phyloP scores from a whole-genome alignment of 2,888 invertebrate genomes.

The Leucophenga maculata region DNA sequence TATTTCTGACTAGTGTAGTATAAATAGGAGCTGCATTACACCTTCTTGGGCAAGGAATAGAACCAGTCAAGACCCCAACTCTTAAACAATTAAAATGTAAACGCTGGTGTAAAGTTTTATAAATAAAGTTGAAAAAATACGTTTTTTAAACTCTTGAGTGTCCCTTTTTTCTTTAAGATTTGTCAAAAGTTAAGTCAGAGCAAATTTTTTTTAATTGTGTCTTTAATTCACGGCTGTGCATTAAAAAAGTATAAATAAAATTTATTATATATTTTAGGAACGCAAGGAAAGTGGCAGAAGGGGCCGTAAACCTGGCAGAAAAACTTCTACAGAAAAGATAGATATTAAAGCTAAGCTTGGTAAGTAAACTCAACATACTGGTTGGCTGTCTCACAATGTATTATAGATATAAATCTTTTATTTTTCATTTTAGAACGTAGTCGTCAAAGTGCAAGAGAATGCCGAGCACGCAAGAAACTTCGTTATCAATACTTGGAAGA shows the following conservation, averaged over 20 bases:
- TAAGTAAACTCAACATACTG: conserved; percentile 70
- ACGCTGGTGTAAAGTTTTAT: too few relatives aligned
- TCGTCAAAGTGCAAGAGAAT: conserved; percentile 97
- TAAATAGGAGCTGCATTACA: too few relatives aligned
- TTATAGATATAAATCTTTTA: not conserved
- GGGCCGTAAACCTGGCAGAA: conserved; percentile 90
- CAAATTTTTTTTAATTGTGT: too few relatives aligned
- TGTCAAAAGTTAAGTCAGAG: too few relatives aligned
- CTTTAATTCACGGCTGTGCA: not conserved
- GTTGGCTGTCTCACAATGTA: not conserved
- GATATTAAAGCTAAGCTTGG: conserved; percentile 96
- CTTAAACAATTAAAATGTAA: too few relatives aligned
- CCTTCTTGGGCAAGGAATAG: too few relatives aligned
- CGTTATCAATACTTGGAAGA: conserved; percentile 98
- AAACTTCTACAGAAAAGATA: conserved; percentile 87
- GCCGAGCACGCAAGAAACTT: conserved; percentile 95
- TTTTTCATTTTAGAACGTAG: conserved; percentile 82
- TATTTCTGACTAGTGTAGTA: too few relatives aligned
- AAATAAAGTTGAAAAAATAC: too few relatives aligned
- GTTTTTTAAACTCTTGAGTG: too few relatives aligned
- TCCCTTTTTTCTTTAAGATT: too few relatives aligned
- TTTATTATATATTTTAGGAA: conserved; percentile 58
- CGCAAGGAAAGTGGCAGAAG: conserved; percentile 88
- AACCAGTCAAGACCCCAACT: too few relatives aligned
- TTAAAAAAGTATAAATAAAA: conserved; percentile 19